Evolutionary conservation across 2,797 vertebrate genomes (phyloP), one percentile per base, ranked within the genome.

Genomic region (Odontamblyopus rebecca): DNA sequence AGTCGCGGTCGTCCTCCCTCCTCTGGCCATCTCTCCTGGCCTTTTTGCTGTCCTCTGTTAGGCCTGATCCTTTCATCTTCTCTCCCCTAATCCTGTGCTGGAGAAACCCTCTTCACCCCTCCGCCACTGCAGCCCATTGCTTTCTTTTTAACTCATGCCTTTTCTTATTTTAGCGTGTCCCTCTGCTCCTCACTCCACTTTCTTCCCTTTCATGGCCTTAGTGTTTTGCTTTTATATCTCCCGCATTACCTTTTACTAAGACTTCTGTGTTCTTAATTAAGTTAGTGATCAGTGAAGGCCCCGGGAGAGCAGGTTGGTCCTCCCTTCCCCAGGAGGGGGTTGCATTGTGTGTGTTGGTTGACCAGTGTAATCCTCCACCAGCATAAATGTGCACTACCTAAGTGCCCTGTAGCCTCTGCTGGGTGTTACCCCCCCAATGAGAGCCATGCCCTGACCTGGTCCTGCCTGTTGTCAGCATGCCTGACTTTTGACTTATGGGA

Each of bases 261-360:
- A 54, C 50, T 77, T 68, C 56, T 69, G 72, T 70, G 77, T 81
- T 82, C 87, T 86, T 93, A 93, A 94, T 94, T 89, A 91, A 94
- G 93, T 94, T 91, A 89, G 90, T 90, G 86, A 92, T 89, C 91
- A 93, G 91, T 93, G 91, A 94, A 92, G 89, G 89, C 92, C 88
- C 92, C 78, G 82, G 86, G 69, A 79, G 89, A 90, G 86, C 75
- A 82, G 88, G 79, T 89, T 84, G 78, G 87, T 75, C 90, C 93
- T 93, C 93, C 93, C 92, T 85, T 92, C 93, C 93, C 77, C 90
- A 88, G 89, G 88, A 91, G 91, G 93, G 91, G 92, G 91, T 83
- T 75, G 73, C 89, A 95, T 95, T 95, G 94, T 95, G 89, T 86
- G 87, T 86, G 82, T 86, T 88, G 83, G 92, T 86, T 90, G 90